Evolutionary conservation across 2,888 invertebrate species (phyloP).

Genomic region (Cryptocheilus praepositus): DNA sequence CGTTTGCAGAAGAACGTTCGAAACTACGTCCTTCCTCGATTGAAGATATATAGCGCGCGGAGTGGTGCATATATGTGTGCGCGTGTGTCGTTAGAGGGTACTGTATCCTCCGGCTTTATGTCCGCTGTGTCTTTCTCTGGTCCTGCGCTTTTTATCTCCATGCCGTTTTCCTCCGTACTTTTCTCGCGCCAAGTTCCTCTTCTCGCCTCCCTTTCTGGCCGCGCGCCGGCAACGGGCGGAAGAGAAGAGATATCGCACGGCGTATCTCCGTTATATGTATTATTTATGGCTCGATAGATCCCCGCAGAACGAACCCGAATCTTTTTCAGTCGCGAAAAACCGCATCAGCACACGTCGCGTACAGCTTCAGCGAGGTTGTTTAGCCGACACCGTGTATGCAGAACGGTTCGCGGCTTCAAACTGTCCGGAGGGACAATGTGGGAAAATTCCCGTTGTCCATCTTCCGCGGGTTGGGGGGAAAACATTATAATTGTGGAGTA

Average conservation of each 20-base stretch:
- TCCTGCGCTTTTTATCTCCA: conserved; percentile 7
- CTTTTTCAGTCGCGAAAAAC: conserved; percentile 25
- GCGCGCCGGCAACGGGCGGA: too few species aligned
- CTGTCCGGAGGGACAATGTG: conserved; percentile 21
- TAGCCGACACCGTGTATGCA: conserved; percentile 53
- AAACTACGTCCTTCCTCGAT: conserved; percentile 4
- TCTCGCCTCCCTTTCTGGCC: conserved; percentile 3
- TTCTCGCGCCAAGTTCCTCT: background rate
- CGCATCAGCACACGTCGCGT: background rate
- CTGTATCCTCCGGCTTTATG: conserved; percentile 7
- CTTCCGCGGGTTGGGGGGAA: too few species aligned
- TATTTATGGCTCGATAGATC: conserved; percentile 49
- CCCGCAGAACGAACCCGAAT: conserved; percentile 46
- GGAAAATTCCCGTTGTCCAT: too few species aligned
- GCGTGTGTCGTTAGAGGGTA: too few species aligned
- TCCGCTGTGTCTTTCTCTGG: conserved; percentile 2
- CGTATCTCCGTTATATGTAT: conserved; percentile 42
- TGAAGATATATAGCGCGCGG: conserved; percentile 1
- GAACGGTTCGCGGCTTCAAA: conserved; percentile 35
- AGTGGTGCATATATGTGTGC: background rate
- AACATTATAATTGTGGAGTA: too few species aligned
- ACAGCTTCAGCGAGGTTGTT: conserved; percentile 35
- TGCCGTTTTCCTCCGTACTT: conserved; percentile 6
- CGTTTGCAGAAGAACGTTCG: conserved; percentile 9
- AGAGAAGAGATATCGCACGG: background rate